Evolutionary conservation across 2,113 vertebrate species (phyloP), one percentile per base, ranked within the genome.

Genomic region (Cephalophus harveyi): DNA sequence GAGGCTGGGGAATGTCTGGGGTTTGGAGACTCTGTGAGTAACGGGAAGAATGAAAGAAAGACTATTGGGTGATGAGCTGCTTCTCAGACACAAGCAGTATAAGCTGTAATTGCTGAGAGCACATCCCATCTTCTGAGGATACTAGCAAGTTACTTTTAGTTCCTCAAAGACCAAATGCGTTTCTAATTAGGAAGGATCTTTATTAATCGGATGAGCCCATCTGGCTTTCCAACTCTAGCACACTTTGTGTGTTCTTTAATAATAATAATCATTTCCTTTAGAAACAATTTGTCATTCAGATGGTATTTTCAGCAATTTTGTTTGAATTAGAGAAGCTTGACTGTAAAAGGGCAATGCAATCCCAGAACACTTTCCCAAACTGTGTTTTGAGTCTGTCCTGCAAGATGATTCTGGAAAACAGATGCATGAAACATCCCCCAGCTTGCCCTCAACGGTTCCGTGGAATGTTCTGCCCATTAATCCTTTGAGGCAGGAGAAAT

Each of bases 261-360:
- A 95, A 89, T 67, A 87, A 67, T 9, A 13, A 89, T 78, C n/a
- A 60, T 93, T 93, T 96, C 36, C 28, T 36, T 67, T 71, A 85
- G 57, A 96, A 96, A 76, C 12, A 57, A 30, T 71, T 76, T 96
- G 43, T 89, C 89, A 91, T 89, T 93, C n/a, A 83, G 87, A 97
- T 96, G 84, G n/a, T 25, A 89, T 94, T 93, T 93, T 87, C 71
- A 86, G 36, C 33, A 93, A 64, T 91, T 91, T 89, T 92, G 54
- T 91, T 96, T 91, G n/a, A 96, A 83, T 91, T 91, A 62, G 43
- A 60, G 64, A 6, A 5, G 50, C 67, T 86, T 78, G n/a, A 36
- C 67, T 60, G n/a, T 78, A 50, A 76, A 87, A 81, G 33, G 85
- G 27, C n/a, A 74, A 25, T 28, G 36, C 8, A 27, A 30, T 71